phyloP scores from a whole-genome alignment of 1,140 invertebrate species.

The Sinella curviseta region DNA sequence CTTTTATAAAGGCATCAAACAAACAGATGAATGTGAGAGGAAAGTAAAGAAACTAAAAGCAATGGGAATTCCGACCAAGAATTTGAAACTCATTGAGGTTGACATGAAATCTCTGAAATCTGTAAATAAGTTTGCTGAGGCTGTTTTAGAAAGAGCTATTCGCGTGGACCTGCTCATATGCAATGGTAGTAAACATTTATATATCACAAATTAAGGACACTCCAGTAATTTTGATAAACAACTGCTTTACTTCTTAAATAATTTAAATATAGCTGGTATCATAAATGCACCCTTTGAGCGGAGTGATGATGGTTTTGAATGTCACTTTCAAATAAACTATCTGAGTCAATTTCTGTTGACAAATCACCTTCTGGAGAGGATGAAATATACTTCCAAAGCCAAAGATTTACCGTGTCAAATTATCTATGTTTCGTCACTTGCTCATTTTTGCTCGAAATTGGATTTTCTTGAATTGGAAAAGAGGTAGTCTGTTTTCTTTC shows the following conservation, averaged over 20 bases:
- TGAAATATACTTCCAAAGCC: conserved; percentile 57
- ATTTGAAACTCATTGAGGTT: conserved; percentile 59
- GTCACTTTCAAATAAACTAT: conserved; percentile 20
- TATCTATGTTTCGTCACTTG: conserved; percentile 83
- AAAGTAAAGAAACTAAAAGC: conserved; percentile 1
- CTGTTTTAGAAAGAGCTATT: conserved; percentile 64
- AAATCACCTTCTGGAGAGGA: conserved; percentile 57
- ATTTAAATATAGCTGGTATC: background rate
- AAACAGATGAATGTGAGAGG: background rate
- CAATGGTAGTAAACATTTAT: conserved; percentile 57
- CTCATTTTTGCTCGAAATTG: conserved; percentile 66
- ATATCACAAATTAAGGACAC: background rate
- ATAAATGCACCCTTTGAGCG: background rate
- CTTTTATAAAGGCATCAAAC: background rate
- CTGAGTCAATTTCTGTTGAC: conserved; percentile 13
- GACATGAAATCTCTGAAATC: conserved; percentile 70
- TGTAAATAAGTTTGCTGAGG: conserved; percentile 71
- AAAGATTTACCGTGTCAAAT: conserved; percentile 65
- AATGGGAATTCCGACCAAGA: conserved; percentile 27
- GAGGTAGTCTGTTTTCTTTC: conserved; percentile 58
- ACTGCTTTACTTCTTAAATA: background rate
- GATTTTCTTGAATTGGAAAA: conserved; percentile 77
- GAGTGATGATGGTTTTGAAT: conserved; percentile 9
- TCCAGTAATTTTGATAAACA: background rate
- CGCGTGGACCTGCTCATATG: conserved; percentile 75